These are phyloP conservation scores for Corythaeola cristata DNA, from an alignment of 2,113 vertebrate species.

Conservation along the genomic window DNA sequence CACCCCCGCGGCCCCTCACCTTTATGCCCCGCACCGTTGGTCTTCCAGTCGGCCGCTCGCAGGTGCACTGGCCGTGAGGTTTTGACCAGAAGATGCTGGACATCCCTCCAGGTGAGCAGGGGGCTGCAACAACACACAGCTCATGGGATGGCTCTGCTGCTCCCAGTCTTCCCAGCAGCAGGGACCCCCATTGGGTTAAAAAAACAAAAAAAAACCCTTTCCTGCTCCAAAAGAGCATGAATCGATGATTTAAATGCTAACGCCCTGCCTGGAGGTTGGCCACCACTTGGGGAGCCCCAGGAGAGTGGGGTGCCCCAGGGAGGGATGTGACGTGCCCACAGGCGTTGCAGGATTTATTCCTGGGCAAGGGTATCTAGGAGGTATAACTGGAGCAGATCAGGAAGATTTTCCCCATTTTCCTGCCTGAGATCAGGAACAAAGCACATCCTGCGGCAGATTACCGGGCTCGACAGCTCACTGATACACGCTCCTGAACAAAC, in stretches of 20 bases:
- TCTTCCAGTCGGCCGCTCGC: constrained; percentile 89
- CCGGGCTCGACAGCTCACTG: rapidly evolving
- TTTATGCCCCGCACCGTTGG: constrained; percentile 86
- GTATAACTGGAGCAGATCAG: background rate
- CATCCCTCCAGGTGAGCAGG: constrained; percentile 89
- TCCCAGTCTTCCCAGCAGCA: background rate
- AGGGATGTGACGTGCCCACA: background rate
- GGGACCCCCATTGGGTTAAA: background rate
- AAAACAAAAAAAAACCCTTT: background rate
- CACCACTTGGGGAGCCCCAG: background rate
- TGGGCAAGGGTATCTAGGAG: background rate
- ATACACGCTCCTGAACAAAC: background rate
- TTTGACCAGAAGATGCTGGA: constrained; percentile 91
- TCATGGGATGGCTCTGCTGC: background rate
- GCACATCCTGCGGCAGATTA: background rate
- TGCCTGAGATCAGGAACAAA: background rate
- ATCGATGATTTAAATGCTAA: background rate
- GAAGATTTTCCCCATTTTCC: background rate
- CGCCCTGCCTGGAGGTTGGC: background rate
- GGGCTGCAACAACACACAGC: constrained; percentile 68
- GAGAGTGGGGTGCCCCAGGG: background rate
- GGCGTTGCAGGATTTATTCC: background rate
- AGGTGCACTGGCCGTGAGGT: constrained; percentile 88
- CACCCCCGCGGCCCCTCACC: constrained; percentile 54
- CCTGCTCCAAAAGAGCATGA: background rate